phyloP scores from a whole-genome alignment of 1,140 invertebrate genomes.

The Procambarus clarkii region DNA sequence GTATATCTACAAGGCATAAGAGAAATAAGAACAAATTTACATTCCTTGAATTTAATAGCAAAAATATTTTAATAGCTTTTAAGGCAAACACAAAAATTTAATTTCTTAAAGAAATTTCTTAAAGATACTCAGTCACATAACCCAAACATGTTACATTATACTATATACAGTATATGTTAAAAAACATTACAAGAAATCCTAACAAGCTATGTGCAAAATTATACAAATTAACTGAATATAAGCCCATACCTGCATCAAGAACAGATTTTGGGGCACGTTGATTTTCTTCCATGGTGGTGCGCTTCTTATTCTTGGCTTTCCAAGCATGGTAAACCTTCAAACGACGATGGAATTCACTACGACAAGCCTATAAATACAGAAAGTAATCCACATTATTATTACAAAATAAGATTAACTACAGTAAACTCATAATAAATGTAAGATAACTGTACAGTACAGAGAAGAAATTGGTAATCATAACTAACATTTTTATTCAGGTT shows the following conservation, averaged over 20 bases:
- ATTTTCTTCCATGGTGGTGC: constrained; percentile 87
- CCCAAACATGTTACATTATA: not conserved
- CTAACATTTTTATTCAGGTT: too few relatives aligned
- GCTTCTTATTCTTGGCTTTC: constrained; percentile 95
- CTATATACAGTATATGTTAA: too few relatives aligned
- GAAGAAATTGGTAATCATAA: too few relatives aligned
- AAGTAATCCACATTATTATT: not conserved
- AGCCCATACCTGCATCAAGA: constrained; percentile 74
- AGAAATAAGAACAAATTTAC: too few relatives aligned
- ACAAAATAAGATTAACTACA: too few relatives aligned
- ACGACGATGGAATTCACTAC: constrained; percentile 96
- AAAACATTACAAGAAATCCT: not conserved
- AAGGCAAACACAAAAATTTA: not conserved
- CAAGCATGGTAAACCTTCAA: constrained; percentile 98
- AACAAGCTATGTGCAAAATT: not conserved
- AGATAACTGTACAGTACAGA: too few relatives aligned
- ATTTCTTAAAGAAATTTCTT: not conserved
- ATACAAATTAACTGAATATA: not conserved
- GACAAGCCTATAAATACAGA: constrained; percentile 84
- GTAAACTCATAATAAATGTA: too few relatives aligned
- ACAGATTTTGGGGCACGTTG: constrained; percentile 91
- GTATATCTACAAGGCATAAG: too few relatives aligned
- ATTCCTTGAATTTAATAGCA: not conserved
- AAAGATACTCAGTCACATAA: constrained; percentile 6
- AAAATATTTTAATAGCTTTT: not conserved